phyloP scores from a whole-genome alignment of 2,113 vertebrate species.

The Electrona antarctica region DNA sequence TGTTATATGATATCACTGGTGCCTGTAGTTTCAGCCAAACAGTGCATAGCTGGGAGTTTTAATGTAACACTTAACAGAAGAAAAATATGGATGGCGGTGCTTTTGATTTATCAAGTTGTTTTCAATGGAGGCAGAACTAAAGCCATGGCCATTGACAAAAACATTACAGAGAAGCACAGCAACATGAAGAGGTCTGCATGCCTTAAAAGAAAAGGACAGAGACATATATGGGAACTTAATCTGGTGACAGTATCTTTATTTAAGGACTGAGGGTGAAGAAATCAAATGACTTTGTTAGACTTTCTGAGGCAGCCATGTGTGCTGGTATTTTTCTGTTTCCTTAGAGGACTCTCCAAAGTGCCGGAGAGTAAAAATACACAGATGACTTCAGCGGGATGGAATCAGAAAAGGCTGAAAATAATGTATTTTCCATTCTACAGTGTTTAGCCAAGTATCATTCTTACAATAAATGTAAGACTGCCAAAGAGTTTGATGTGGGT shows the following conservation, averaged over 20 bases:
- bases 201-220: constrained; percentile 12
- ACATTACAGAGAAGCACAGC: background rate
- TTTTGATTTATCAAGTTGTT: no score
- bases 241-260: background rate
- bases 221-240: background rate
- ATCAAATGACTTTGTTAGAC: constrained; percentile 62
- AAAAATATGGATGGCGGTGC: no score
- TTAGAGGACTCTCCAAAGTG: constrained; percentile 55
- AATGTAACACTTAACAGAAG: no score
- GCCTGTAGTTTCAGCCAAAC: no score
- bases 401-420: constrained; percentile 39
- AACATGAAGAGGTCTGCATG: constrained; percentile 7
- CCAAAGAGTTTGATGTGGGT: background rate
- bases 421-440: constrained; percentile 18
- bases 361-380: constrained; percentile 43
- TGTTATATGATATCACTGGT: no score
- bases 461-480: background rate
- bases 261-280: constrained; percentile 47
- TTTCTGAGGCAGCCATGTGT: constrained; percentile 48
- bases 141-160: background rate
- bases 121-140: no score
- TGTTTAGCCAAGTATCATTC: background rate
- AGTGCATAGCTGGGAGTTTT: no score
- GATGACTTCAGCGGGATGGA: constrained; percentile 34
- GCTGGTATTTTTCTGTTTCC: constrained; percentile 52